phyloP scores from a whole-genome alignment of 2,113 vertebrate genomes.

The Macheiramphus alcinus region DNA sequence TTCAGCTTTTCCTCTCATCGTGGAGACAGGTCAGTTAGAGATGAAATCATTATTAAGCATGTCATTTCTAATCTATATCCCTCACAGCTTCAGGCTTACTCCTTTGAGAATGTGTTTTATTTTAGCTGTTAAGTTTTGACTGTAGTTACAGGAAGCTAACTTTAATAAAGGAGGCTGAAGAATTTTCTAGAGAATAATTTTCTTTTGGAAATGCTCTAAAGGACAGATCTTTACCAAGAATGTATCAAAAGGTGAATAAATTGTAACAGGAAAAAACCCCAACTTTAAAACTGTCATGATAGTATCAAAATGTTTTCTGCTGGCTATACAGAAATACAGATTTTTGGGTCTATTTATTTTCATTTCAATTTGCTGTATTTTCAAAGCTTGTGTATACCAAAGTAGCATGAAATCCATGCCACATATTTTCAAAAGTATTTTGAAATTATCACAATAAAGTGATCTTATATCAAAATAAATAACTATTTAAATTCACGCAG shows the following conservation, averaged over 20 bases:
- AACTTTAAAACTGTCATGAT: neutral
- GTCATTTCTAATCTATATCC: neutral
- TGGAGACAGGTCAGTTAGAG: neutral
- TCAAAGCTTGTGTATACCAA: neutral
- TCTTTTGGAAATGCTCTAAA: neutral
- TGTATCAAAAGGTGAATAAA: neutral
- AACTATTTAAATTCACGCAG: neutral
- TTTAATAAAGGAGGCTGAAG: neutral
- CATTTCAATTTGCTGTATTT: neutral
- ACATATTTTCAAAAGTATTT: neutral
- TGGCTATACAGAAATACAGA: neutral
- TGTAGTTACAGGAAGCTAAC: neutral
- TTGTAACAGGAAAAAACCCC: neutral
- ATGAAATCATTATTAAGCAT: neutral
- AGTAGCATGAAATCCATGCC: neutral
- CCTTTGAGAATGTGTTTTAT: neutral
- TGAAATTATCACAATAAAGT: neutral
- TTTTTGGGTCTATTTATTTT: neutral
- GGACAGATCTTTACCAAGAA: neutral
- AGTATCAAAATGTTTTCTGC: neutral
- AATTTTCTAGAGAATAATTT: neutral
- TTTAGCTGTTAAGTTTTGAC: neutral
- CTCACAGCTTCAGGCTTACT: neutral
- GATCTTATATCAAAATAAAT: neutral
- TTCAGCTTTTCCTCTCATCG: neutral